Conservation (phyloP, 2,113 vertebrate genomes). For the Fregata magnificens region DNA sequence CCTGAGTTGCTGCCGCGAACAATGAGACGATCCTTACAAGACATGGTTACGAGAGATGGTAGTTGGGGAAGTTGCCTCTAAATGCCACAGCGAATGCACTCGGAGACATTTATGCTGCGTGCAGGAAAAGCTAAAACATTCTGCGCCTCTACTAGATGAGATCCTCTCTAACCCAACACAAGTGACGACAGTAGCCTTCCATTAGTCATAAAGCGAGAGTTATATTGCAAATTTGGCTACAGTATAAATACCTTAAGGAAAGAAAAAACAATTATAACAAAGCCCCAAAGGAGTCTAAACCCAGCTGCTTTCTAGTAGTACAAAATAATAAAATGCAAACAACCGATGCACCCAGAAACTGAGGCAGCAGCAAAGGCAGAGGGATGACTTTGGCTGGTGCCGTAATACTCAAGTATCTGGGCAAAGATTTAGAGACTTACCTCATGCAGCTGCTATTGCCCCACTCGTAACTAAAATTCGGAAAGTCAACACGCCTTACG, state of each 20-base stretch:
- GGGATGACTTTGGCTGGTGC: neutral
- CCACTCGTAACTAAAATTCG: fast-evolving
- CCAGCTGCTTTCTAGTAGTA: neutral
- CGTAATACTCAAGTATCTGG: neutral
- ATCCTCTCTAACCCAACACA: neutral
- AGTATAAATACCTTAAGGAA: neutral
- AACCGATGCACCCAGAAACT: fast-evolving
- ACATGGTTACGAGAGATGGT: neutral
- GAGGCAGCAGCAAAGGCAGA: too few relatives aligned
- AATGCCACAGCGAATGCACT: fast-evolving
- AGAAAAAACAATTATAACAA: too few relatives aligned
- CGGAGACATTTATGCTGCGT: fast-evolving
- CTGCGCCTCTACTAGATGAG: neutral
- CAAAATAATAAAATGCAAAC: neutral
- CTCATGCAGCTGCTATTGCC: neutral
- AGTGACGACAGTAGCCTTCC: fast-evolving
- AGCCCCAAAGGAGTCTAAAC: neutral
- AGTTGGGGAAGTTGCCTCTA: neutral
- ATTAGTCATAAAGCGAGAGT: neutral
- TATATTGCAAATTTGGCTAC: neutral
- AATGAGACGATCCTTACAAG: fast-evolving
- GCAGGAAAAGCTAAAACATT: neutral
- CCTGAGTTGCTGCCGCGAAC: fast-evolving
- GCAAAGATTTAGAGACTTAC: neutral
- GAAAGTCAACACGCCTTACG: fast-evolving